Base-by-base conservation (phyloP, 2,797 vertebrate species). In the Hydrocynus forskahlii region DNA sequence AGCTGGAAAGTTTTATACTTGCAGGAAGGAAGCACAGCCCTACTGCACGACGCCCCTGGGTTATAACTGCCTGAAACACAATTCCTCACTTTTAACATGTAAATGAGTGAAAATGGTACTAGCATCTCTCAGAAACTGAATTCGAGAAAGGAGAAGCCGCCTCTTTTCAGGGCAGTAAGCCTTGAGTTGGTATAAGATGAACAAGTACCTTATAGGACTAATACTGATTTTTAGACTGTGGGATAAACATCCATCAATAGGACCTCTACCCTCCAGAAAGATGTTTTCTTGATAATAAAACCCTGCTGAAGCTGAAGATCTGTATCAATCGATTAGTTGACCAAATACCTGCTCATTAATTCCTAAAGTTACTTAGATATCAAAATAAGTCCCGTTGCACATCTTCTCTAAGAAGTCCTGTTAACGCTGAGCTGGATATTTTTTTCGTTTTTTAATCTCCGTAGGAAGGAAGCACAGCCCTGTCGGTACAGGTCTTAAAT, bases 401-500 rank as follows among this genome's bases (percentile, higher is more conserved):
- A 69, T 13, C 66, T 1, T 7, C 8, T 35, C 64, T 67, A n/a
- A 67, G 35, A 67, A 40, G 12, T 50, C 25, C 19, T 60, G 60
- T 25, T 40, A 21, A 66, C 62, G 52, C 71, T 68, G 38, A 64
- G 40, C 29, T 17, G 35, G 25, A 64, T 16, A 40, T 54, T 45
- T 52, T 43, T 38, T 66, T 52, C 68, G n/a, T n/a, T n/a, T 29
- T 29, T 29, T 1, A 29, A 29, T 29, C 29, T 29, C 25, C 59
- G 45, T 23, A 73, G 50, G 43, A 73, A 68, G 67, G 54, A 60
- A 77, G 66, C 25, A 1, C 29, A 64, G 13, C 68, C 78, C 73
- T 17, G 66, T 71, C 72, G 35, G 50, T n/a, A 10, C 23, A 52
- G 66, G 60, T 64, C 63, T 64, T 64, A 59, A 50, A 71, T 71